These are phyloP conservation scores for Dipodomys ordii DNA, from an alignment of 2,113 vertebrate species.

Conservation along the genomic window DNA sequence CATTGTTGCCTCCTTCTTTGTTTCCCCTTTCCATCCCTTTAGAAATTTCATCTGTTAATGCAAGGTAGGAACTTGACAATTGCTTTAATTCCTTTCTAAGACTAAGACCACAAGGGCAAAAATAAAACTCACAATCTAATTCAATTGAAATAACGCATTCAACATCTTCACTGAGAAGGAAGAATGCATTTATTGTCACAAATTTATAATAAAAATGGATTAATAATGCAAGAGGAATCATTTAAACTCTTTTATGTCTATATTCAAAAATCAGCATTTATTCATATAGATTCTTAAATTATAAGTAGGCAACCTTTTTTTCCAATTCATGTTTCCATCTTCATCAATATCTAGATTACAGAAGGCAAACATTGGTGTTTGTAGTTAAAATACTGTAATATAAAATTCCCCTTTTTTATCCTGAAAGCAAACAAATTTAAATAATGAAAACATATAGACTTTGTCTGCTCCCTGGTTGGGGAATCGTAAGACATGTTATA, in stretches of 20 bases:
- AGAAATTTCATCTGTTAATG: conserved; percentile 7
- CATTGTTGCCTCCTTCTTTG: no score
- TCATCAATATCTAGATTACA: neutral
- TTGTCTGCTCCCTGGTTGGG: accelerated
- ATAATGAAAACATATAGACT: neutral
- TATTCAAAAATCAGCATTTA: neutral
- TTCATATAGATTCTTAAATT: conserved; percentile 4
- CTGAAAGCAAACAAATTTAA: neutral
- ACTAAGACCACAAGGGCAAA: neutral
- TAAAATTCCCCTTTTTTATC: neutral
- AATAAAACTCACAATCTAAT: conserved; percentile 14
- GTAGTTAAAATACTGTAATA: neutral
- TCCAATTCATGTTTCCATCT: neutral
- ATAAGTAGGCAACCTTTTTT: neutral
- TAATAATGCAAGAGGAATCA: neutral
- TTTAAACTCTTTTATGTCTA: neutral
- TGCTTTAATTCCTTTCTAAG: conserved; percentile 29
- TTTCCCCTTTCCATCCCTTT: neutral
- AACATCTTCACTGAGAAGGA: neutral
- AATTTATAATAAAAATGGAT: neutral
- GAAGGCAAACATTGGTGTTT: neutral
- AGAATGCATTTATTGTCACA: neutral
- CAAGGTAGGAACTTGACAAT: neutral
- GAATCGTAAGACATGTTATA: accelerated
- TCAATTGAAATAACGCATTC: neutral